Conservation (phyloP, 1,140 invertebrate species). For the Chlorops oryzae region DNA sequence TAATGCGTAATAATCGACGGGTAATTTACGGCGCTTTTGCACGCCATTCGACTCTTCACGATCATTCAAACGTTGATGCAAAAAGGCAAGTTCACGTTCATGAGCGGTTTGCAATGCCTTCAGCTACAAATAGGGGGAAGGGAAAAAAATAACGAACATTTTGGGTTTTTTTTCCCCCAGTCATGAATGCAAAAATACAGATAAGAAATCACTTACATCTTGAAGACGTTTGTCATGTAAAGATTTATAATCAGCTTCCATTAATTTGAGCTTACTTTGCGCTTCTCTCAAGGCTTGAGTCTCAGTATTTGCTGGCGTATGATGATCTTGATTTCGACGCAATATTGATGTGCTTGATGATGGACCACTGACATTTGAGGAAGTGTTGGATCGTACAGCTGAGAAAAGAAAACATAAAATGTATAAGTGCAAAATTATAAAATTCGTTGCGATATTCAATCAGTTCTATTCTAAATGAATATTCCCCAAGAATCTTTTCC, state of each 20-base stretch:
- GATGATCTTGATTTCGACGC: conserved; percentile 38
- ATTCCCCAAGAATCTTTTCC: no score
- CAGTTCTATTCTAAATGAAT: no score
- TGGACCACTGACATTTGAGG: conserved; percentile 24
- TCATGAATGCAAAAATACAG: neutral
- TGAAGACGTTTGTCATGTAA: conserved; percentile 69
- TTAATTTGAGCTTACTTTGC: conserved; percentile 54
- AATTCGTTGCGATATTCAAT: no score
- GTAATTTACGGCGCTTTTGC: conserved; percentile 45
- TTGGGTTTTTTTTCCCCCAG: neutral
- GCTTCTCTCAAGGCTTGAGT: conserved; percentile 56
- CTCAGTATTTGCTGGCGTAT: conserved; percentile 52
- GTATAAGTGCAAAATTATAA: neutral
- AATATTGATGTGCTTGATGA: conserved; percentile 13
- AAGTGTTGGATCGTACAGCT: conserved; percentile 7
- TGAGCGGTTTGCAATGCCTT: conserved; percentile 71
- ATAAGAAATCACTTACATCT: conserved; percentile 56
- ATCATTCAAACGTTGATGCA: conserved; percentile 44
- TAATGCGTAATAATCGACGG: conserved; percentile 45
- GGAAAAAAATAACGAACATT: conserved; percentile 9
- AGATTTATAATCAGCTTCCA: conserved; percentile 59
- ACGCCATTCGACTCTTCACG: conserved; percentile 37
- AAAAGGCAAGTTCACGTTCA: conserved; percentile 61
- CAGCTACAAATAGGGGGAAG: conserved; percentile 49
- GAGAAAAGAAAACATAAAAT: conserved; percentile 1